These are phyloP conservation scores for Leptinotarsa peninsularis DNA, from an alignment of 2,888 invertebrate species.

Conservation along the genomic window DNA sequence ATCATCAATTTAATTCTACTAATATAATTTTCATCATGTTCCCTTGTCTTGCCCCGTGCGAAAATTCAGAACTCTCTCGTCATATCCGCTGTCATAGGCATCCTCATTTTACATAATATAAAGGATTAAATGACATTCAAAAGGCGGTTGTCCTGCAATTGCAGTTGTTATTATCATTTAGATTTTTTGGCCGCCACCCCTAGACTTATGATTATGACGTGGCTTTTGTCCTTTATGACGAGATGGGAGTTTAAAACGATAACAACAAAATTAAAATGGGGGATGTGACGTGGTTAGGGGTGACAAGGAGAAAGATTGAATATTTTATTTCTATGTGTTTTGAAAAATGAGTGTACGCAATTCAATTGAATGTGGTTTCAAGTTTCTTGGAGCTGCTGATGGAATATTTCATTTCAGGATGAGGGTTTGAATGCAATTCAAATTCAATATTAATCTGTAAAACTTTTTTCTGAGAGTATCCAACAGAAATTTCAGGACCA, in stretches of 20 bases:
- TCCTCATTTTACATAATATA: constrained; percentile 7
- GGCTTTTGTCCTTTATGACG: constrained; percentile 31
- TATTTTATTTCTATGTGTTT: constrained; percentile 5
- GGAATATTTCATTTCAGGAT: not conserved
- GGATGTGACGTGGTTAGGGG: not conserved
- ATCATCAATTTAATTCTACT: too few species aligned
- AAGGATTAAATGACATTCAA: constrained; percentile 28
- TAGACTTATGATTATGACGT: constrained; percentile 51
- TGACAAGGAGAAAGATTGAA: not conserved
- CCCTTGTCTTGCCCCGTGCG: not conserved
- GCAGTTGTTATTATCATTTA: constrained; percentile 49
- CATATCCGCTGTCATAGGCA: constrained; percentile 15
- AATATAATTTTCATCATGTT: not conserved
- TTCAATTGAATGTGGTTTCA: constrained; percentile 5
- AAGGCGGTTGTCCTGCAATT: constrained; percentile 28
- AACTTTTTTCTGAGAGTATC: too few species aligned
- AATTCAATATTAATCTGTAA: too few species aligned
- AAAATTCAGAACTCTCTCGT: not conserved
- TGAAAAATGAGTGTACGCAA: not conserved
- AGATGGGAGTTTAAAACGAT: constrained; percentile 23
- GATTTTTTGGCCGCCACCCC: constrained; percentile 49
- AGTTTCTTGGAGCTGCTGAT: not conserved
- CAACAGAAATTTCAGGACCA: too few species aligned
- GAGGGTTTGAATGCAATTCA: too few species aligned
- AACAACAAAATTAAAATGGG: constrained; percentile 12